Evolutionary conservation across 2,888 invertebrate genomes (phyloP).

Genomic region (Volucella inflata): DNA sequence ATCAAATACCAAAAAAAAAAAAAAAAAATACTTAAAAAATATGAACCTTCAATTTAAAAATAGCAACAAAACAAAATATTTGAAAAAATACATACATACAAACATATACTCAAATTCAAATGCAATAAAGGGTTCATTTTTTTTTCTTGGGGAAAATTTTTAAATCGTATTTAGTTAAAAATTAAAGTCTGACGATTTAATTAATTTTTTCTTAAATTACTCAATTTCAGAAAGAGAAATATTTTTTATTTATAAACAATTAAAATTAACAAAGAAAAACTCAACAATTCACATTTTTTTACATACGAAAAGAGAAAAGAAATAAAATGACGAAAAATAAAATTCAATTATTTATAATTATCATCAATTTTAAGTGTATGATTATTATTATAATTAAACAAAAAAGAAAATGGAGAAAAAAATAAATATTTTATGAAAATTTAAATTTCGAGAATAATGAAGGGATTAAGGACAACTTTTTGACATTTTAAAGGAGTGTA

Average conservation of each 20-base stretch:
- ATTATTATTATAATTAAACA: conserved; percentile 57
- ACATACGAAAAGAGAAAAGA: conserved; percentile 31
- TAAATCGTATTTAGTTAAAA: conserved; percentile 51
- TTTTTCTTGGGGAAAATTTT: conserved; percentile 17
- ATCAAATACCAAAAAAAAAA: conserved; percentile 4
- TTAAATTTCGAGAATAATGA: conserved; percentile 62
- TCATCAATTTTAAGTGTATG: conserved; percentile 69
- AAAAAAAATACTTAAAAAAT: conserved; percentile 36
- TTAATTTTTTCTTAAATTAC: conserved; percentile 22
- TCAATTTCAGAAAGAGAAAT: conserved; percentile 32
- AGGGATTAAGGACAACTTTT: conserved; percentile 62
- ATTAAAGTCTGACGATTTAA: conserved; percentile 62
- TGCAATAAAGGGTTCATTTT: conserved; percentile 12
- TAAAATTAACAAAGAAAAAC: background rate
- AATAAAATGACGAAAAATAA: conserved; percentile 23
- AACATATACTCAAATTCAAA: background rate
- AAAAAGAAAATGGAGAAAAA: conserved; percentile 10
- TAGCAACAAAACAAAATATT: conserved; percentile 57
- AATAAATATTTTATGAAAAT: conserved; percentile 57
- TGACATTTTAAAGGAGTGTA: conserved; percentile 67
- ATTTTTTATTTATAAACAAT: conserved; percentile 12
- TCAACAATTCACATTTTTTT: conserved; percentile 35
- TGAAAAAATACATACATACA: conserved; percentile 13
- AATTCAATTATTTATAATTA: conserved; percentile 65
- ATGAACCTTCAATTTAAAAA: conserved; percentile 53